These are phyloP conservation scores for Pteronotus mesoamericanus DNA, from an alignment of 2,797 vertebrate genomes.

Conservation along the genomic window DNA sequence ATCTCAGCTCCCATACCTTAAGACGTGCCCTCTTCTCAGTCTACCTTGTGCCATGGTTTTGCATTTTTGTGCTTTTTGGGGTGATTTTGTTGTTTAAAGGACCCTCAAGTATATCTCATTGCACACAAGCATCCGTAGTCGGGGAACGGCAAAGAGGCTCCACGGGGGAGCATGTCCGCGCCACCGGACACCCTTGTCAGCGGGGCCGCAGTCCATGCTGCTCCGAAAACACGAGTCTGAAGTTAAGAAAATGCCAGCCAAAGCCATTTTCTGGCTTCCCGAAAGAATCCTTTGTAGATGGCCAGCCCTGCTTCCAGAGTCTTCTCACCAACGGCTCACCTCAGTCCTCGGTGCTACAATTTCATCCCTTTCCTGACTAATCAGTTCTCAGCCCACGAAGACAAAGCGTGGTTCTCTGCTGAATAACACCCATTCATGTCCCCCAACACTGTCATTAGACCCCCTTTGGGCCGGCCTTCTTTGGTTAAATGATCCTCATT, in stretches of 20 bases:
- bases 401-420: not conserved
- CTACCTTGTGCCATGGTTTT: fast-evolving
- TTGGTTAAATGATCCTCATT: slow-evolving; percentile 48
- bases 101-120: too few species aligned
- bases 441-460: not conserved
- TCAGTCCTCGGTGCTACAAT: not conserved
- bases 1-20: not conserved
- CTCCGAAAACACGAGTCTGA: not conserved
- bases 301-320: not conserved
- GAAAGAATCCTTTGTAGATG: not conserved
- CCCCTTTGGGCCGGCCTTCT: not conserved
- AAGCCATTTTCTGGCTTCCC: not conserved
- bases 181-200: not conserved
- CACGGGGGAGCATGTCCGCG: fast-evolving
- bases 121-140: not conserved
- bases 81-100: not conserved
- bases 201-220: fast-evolving
- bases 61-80: too few species aligned
- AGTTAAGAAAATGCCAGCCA: not conserved
- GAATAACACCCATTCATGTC: not conserved
- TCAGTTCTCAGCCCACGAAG: not conserved
- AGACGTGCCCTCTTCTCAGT: too few species aligned
- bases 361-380: not conserved
- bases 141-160: not conserved
- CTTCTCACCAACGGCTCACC: not conserved